Base-by-base conservation (phyloP, 2,113 vertebrate genomes). In the Onychostoma macrolepis region DNA sequence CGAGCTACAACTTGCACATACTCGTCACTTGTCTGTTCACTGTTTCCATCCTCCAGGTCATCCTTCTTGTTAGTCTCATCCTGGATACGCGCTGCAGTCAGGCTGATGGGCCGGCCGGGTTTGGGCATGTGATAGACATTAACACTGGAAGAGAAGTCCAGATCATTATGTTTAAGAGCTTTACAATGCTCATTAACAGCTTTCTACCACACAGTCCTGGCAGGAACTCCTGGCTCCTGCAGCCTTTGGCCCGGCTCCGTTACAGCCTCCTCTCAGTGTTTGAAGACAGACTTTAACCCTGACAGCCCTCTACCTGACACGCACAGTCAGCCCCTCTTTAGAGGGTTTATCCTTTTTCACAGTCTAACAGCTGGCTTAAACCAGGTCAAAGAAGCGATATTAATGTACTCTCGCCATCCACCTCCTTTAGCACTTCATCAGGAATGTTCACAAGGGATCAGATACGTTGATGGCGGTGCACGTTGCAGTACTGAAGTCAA, bases 111-210 rank as follows among this genome's bases (percentile, higher is more conserved):
- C 43, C 86, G 28, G 88, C 91, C 86, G 90, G 87, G 84, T 50
- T 80, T 83, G 88, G 88, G 86, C 92, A 92, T 93, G 92, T 89
- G 93, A 93, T 94, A 94, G 82, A 83, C 67, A 86, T 94, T 94
- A 94, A 90, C 92, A 93, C 88, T 91, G 90, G 93, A 93, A 90
- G 90, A 93, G 92, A 94, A 94, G 92, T 90, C 92, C 92, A 94
- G 93, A 94, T 92, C 91, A 95, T 96, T 93, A 92, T 92, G 87
- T 92, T 95, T 94, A 94, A 95, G 93, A 92, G 92, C 89, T 94
- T 94, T 94, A 94, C 94, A 96, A 96, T 95, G 94, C 93, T 96
- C 82, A 94, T 96, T 96, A 96, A 96, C 93, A 95, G 94, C 93
- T 95, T 93, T 94, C 92, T 94, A 95, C 94, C 94, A 89, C 94